Percentiles rank a stretch among this genome's conserved stretches.
phyloP scores from a whole-genome alignment of 2,888 invertebrate genomes.

The Odontomyia ornata region DNA sequence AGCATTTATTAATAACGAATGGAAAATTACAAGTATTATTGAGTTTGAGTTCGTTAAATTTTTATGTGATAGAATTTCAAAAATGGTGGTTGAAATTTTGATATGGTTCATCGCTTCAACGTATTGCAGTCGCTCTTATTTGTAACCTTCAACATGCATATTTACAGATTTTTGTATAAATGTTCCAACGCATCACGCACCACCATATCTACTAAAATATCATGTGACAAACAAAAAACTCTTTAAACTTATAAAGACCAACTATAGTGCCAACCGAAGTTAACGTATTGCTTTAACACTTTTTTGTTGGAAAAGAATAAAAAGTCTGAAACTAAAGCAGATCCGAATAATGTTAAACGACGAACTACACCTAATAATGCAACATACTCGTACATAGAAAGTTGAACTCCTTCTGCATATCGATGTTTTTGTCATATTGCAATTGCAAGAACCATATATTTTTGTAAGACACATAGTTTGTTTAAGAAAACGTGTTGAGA shows the following conservation, averaged over 20 bases:
- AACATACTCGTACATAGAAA: too few species aligned
- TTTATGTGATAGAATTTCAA: too few species aligned
- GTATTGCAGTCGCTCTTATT: neutral
- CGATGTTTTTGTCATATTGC: slow-evolving; percentile 24
- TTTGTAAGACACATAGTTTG: neutral
- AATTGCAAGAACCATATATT: neutral
- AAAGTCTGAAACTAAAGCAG: slow-evolving; percentile 10
- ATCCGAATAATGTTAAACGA: neutral
- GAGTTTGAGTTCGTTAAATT: too few species aligned
- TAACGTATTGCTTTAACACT: slow-evolving; percentile 27
- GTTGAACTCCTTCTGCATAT: slow-evolving; percentile 1
- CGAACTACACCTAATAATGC: neutral
- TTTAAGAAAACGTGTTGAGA: slow-evolving; percentile 4
- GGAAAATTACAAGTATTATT: too few species aligned
- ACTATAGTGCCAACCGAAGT: slow-evolving; percentile 32
- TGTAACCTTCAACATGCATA: neutral
- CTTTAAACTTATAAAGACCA: slow-evolving; percentile 10
- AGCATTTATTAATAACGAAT: too few species aligned
- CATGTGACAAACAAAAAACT: slow-evolving; percentile 1
- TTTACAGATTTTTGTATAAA: slow-evolving; percentile 23
- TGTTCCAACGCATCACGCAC: neutral
- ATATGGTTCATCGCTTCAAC: neutral
- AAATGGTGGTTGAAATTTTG: neutral
- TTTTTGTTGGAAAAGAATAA: slow-evolving; percentile 16
- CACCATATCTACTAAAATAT: neutral